Percentiles rank a stretch among this genome's conserved stretches.
phyloP scores from a whole-genome alignment of 2,888 invertebrate genomes.

The Eueremaeus valkanovi region DNA sequence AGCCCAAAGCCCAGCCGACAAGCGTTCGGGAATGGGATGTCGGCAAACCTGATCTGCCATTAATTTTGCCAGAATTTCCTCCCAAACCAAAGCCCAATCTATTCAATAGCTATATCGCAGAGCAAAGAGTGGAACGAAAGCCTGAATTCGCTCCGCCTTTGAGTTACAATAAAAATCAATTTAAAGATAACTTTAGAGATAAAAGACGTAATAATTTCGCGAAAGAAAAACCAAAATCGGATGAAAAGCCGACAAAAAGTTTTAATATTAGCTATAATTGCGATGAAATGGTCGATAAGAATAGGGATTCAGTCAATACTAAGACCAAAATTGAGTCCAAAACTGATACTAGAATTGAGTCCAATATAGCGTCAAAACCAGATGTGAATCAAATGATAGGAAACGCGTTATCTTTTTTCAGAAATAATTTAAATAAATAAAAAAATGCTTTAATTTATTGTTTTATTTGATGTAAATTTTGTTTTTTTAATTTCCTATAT shows the following conservation, averaged over 20 bases:
- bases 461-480: neutral
- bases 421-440: neutral
- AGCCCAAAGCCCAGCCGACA: constrained; percentile 47
- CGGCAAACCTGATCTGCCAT: constrained; percentile 62
- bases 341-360: neutral
- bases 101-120: constrained; percentile 71
- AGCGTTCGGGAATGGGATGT: constrained; percentile 66
- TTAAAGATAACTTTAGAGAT: neutral
- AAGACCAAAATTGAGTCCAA: neutral
- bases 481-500: neutral
- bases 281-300: neutral
- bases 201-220: neutral
- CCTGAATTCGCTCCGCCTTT: constrained; percentile 72
- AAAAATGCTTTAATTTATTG: neutral
- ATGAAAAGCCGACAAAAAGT: neutral
- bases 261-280: neutral
- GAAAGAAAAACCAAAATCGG: neutral
- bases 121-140: constrained; percentile 66
- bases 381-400: constrained; percentile 16
- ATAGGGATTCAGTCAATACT: neutral
- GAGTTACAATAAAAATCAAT: neutral
- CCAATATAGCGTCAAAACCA: neutral
- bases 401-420: constrained; percentile 18
- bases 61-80: constrained; percentile 28
- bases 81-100: constrained; percentile 21